phyloP scores from a whole-genome alignment of 2,113 vertebrate genomes.

The Sinocyclocheilus maitianheensis region DNA sequence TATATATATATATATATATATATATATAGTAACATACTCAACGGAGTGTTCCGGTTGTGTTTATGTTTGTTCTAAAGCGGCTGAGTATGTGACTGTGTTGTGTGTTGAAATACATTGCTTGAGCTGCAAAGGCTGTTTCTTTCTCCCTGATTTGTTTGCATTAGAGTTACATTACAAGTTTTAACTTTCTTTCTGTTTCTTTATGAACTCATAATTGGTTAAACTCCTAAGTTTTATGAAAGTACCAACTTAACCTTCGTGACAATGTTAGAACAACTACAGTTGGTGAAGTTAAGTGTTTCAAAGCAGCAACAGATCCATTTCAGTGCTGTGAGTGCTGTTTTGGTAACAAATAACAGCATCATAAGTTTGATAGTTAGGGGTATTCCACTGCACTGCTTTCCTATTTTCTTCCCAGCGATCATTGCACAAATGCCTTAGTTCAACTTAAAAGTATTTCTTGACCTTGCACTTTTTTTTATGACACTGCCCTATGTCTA shows the following conservation, averaged over 20 bases:
- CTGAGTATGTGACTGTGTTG: constrained; percentile 26
- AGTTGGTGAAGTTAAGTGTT: neutral
- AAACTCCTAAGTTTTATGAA: neutral
- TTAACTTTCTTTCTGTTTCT: neutral
- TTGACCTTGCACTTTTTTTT: neutral
- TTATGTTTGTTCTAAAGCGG: constrained; percentile 19
- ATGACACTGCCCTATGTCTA: neutral
- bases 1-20: too few relatives aligned
- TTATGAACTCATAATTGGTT: neutral
- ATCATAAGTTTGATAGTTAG: too few relatives aligned
- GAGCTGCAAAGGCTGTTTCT: constrained; percentile 17
- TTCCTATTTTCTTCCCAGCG: neutral
- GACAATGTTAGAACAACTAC: too few relatives aligned
- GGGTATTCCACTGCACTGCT: neutral
- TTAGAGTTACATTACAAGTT: neutral
- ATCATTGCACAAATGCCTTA: too few relatives aligned
- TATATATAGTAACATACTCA: too few relatives aligned
- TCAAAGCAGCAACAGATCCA: neutral
- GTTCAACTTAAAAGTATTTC: neutral
- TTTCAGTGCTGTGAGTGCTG: neutral
- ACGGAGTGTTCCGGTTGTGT: neutral
- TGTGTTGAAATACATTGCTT: constrained; percentile 42
- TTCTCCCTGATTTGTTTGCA: neutral
- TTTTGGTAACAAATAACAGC: neutral
- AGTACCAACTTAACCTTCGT: neutral